Conservation (phyloP, 1,140 invertebrate genomes). For the Littorina saxatilis region DNA sequence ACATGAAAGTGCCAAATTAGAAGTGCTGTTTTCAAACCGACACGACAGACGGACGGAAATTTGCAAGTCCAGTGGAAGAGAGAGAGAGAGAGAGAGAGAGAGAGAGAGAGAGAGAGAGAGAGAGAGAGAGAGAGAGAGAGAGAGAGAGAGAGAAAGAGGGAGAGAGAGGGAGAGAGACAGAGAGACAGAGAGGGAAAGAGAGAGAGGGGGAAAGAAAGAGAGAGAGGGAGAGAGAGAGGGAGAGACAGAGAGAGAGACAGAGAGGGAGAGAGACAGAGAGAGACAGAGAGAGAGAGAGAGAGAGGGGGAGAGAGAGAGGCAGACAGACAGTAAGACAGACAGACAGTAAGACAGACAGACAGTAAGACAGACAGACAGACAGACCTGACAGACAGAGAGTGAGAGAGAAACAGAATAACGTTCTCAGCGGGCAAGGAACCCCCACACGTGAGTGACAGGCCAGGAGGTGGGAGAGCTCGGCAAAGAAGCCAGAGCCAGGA, state of each 20-base stretch:
- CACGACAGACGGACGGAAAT: too few species aligned
- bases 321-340: neutral
- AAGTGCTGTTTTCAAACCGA: too few species aligned
- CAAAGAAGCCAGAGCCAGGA: neutral
- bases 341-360: constrained; percentile 1
- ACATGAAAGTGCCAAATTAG: too few species aligned
- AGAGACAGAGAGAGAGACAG: constrained; percentile 17
- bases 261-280: neutral
- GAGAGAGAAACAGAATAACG: neutral
- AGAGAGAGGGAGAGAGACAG: constrained; percentile 17
- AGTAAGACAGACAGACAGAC: neutral
- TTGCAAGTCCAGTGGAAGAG: neutral
- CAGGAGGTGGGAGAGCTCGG: neutral
- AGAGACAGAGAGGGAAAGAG: constrained; percentile 21
- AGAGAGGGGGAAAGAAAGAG: constrained; percentile 35
- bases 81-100: constrained; percentile 3
- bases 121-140: neutral
- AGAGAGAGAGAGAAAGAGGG: constrained; percentile 28
- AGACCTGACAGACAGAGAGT: neutral
- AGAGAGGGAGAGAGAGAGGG: constrained; percentile 26
- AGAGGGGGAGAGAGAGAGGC: neutral
- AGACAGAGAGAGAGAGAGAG: constrained; percentile 4
- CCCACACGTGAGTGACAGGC: too few species aligned
- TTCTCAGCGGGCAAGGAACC: too few species aligned
- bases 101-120: constrained; percentile 9